These are phyloP conservation scores for Podilymbus podiceps DNA, from an alignment of 2,113 vertebrate species.

Conservation along the genomic window DNA sequence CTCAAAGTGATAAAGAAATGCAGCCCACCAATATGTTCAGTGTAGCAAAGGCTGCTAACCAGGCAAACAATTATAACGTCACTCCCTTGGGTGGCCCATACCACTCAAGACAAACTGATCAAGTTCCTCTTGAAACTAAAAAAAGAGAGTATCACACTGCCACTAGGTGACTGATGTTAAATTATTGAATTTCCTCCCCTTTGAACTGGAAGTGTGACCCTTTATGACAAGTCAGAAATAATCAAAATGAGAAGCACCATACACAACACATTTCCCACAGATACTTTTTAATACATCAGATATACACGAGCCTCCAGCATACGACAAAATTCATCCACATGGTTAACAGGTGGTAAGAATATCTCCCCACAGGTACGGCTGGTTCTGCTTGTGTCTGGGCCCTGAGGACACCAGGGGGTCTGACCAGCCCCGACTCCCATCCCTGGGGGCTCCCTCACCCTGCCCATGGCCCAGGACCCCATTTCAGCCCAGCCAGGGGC, in stretches of 20 bases:
- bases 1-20: not conserved
- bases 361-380: not conserved
- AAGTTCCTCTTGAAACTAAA: not conserved
- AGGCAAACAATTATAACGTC: not conserved
- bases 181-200: not conserved
- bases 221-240: not conserved
- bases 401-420: not conserved
- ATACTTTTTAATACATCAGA: not conserved
- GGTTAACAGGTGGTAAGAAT: not conserved
- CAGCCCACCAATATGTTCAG: not conserved
- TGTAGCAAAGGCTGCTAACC: not conserved
- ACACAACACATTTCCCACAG: not conserved
- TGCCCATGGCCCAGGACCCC: not conserved
- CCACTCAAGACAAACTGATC: not conserved
- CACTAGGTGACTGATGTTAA: not conserved
- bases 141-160: not conserved
- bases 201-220: not conserved
- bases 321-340: rapidly evolving
- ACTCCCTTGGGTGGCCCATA: not conserved
- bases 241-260: not conserved
- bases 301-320: rapidly evolving
- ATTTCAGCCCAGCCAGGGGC: not conserved
- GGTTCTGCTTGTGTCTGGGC: not conserved
- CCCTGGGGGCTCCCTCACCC: not conserved
- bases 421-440: not conserved